phyloP scores from a whole-genome alignment of 2,797 vertebrate genomes.

The Mionectes olivaceus region DNA sequence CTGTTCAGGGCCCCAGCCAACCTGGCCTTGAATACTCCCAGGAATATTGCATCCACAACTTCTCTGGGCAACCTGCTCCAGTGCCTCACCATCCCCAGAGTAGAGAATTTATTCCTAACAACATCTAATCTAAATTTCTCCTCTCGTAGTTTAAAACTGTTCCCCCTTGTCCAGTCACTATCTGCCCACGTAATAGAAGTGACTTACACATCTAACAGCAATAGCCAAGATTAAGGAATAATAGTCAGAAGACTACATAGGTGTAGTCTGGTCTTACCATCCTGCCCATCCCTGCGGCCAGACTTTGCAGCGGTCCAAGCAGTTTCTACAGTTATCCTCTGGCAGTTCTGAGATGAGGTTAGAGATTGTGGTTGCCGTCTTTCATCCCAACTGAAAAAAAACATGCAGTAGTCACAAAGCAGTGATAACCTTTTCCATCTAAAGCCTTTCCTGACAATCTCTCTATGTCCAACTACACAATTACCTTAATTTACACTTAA shows the following conservation, averaged over 20 bases:
- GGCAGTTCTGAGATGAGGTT: not conserved
- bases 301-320: not conserved
- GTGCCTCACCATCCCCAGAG: not conserved
- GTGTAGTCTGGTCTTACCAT: not conserved
- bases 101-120: not conserved
- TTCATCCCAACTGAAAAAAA: slow-evolving; percentile 26
- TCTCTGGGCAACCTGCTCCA: not conserved
- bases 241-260: not conserved
- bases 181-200: not conserved
- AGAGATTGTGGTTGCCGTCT: not conserved
- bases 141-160: not conserved
- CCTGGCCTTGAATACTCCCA: not conserved
- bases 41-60: not conserved
- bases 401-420: not conserved
- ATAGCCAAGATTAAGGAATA: not conserved
- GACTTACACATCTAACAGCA: not conserved
- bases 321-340: not conserved
- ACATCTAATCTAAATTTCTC: not conserved
- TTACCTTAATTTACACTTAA: not conserved
- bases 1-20: not conserved
- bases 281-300: not conserved
- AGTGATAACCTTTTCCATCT: not conserved
- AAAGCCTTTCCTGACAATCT: not conserved
- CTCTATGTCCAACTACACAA: not conserved
- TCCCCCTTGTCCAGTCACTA: not conserved